Evolutionary conservation across 1,140 invertebrate species (phyloP).

Genomic region (Aphelenchoides avenae): DNA sequence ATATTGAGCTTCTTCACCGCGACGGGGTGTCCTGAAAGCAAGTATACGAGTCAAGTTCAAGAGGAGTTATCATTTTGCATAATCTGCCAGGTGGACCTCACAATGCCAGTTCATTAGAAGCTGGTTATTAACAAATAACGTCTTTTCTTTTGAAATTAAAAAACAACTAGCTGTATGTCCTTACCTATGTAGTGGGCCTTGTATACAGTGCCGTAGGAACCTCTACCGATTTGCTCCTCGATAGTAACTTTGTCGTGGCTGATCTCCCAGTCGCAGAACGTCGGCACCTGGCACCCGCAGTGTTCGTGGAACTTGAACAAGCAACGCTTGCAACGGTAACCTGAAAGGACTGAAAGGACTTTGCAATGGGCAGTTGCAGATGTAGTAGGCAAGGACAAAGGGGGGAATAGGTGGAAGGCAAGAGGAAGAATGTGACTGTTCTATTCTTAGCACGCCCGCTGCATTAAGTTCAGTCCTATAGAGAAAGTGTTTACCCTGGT

Average conservation of each 20-base stretch:
- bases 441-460: no score
- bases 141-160: no score
- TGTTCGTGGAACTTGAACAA: conserved; percentile 44
- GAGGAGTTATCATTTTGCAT: not conserved
- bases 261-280: conserved; percentile 46
- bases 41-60: not conserved
- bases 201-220: conserved; percentile 96
- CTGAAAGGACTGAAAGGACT: no score
- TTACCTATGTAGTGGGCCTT: conserved; percentile 91
- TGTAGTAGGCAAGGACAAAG: no score
- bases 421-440: not conserved
- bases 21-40: conserved; percentile 69
- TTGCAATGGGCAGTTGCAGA: not conserved
- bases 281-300: conserved; percentile 44
- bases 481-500: conserved; percentile 21
- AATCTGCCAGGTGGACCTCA: not conserved
- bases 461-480: no score
- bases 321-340: no score
- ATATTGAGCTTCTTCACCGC: conserved; percentile 97
- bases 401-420: not conserved
- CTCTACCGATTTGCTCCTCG: conserved; percentile 84
- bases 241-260: conserved; percentile 83
- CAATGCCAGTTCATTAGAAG: no score
- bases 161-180: not conserved
- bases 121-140: no score